phyloP scores from a whole-genome alignment of 2,113 vertebrate genomes.

The Brachyistius frenatus region DNA sequence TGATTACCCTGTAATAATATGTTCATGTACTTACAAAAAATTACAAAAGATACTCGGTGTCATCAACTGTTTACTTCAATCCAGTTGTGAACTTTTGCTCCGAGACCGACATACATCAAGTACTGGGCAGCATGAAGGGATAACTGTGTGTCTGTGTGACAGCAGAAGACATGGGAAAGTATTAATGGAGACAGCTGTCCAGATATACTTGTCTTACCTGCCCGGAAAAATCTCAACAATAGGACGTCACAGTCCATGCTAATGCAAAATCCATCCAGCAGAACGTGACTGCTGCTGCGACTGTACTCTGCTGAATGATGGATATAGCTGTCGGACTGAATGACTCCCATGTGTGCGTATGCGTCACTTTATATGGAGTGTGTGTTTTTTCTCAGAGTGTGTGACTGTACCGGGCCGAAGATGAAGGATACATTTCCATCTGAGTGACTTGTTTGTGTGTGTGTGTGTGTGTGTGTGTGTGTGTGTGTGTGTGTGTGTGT shows the following conservation, averaged over 20 bases:
- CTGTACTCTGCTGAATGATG: conserved; percentile 57
- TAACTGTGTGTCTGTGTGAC: neutral
- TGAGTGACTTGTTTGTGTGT: conserved; percentile 18
- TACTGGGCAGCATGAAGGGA: neutral
- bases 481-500: neutral
- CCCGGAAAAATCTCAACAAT: conserved; percentile 7
- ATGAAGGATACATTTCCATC: conserved; percentile 57
- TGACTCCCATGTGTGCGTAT: conserved; percentile 48
- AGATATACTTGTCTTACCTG: conserved; percentile 1
- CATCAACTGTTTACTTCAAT: too few relatives aligned
- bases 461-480: neutral
- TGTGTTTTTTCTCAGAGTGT: conserved; percentile 27
- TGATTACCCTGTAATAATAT: too few relatives aligned
- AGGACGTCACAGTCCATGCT: conserved; percentile 18
- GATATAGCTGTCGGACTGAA: conserved; percentile 64
- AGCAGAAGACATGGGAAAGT: conserved; percentile 9
- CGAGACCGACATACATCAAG: neutral
- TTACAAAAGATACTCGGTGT: too few relatives aligned
- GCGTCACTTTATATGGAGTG: conserved; percentile 41
- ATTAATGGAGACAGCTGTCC: conserved; percentile 35
- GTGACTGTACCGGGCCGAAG: conserved; percentile 20
- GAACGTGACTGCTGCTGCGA: conserved; percentile 37
- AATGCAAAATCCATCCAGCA: conserved; percentile 32
- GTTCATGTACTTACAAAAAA: too few relatives aligned
- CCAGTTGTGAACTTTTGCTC: neutral